phyloP scores from a whole-genome alignment of 2,888 invertebrate species.

The Aleiodes alternator region DNA sequence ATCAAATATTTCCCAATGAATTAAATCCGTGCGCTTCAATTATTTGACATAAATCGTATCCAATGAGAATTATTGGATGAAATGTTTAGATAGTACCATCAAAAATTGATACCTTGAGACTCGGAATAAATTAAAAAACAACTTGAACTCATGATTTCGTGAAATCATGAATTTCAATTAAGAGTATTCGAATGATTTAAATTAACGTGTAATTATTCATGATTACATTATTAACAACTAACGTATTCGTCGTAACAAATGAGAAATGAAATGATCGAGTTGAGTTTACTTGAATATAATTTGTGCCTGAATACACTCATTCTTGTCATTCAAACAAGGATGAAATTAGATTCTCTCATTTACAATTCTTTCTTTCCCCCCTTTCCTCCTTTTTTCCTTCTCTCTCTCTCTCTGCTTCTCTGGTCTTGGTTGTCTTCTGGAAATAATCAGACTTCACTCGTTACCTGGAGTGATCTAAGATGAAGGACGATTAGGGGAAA shows the following conservation, averaged over 20 bases:
- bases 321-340: not conserved
- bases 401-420: not conserved
- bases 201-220: not conserved
- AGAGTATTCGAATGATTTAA: not conserved
- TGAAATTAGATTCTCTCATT: constrained; percentile 15
- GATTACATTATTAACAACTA: not conserved
- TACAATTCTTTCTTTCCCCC: not conserved
- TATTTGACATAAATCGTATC: too few species aligned
- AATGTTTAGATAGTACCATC: too few species aligned
- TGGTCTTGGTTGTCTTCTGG: constrained; percentile 24
- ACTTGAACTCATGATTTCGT: too few species aligned
- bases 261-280: constrained; percentile 1
- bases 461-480: constrained; percentile 37
- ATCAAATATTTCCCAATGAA: too few species aligned
- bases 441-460: constrained; percentile 31
- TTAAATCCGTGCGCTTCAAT: too few species aligned
- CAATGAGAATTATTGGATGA: too few species aligned
- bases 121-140: too few species aligned
- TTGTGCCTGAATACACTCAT: not conserved
- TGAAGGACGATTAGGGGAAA: constrained; percentile 33
- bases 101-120: too few species aligned
- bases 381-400: not conserved
- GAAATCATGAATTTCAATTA: not conserved
- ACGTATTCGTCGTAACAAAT: not conserved
- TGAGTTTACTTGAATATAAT: not conserved